Conservation (phyloP, 2,113 vertebrate genomes). For the Helogale parvula region DNA sequence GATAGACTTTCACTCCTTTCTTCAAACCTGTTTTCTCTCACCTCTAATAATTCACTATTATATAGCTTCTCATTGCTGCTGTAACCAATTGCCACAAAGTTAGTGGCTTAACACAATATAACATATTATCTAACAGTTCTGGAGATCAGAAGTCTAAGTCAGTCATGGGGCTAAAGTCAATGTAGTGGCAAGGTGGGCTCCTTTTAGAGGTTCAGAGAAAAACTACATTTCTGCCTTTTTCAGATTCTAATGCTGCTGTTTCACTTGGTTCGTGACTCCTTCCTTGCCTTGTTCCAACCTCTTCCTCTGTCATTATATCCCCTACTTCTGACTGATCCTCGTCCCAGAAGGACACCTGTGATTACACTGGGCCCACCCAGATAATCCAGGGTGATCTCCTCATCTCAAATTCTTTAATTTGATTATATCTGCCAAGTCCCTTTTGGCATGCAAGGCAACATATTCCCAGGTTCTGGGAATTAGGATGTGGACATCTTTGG, state of each 20-base stretch:
- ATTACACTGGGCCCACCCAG: background rate
- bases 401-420: background rate
- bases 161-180: background rate
- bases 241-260: background rate
- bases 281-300: background rate
- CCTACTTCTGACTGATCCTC: background rate
- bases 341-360: background rate
- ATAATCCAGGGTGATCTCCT: background rate
- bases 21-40: conserved; percentile 25
- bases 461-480: background rate
- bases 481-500: background rate
- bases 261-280: background rate
- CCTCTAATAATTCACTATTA: background rate
- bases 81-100: background rate
- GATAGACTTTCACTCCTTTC: background rate
- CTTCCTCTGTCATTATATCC: background rate
- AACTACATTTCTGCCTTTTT: background rate
- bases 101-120: background rate
- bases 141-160: background rate
- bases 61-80: background rate
- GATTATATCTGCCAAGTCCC: background rate
- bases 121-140: background rate
- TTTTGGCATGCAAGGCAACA: background rate
- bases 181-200: background rate
- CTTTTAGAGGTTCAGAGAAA: background rate